phyloP scores from a whole-genome alignment of 1,140 invertebrate genomes.

The Zaprionus nigranus region DNA sequence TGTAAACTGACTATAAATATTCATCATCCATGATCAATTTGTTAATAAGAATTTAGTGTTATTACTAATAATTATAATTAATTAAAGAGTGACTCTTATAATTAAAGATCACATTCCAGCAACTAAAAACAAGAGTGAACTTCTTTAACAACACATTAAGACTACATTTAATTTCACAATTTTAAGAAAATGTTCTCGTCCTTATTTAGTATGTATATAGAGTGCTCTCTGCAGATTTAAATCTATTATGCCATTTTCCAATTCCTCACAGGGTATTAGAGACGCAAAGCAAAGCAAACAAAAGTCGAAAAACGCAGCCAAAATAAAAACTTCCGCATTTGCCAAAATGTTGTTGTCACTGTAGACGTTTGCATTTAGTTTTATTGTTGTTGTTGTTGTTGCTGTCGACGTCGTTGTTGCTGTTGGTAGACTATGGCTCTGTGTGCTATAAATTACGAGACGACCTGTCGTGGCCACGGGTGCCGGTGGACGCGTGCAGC shows the following conservation, averaged over 20 bases:
- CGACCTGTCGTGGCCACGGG: slow-evolving; percentile 52
- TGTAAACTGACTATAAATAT: too few species aligned
- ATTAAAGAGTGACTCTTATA: too few species aligned
- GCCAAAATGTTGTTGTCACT: slow-evolving; percentile 54
- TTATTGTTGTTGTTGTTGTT: slow-evolving; percentile 16
- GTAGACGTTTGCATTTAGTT: slow-evolving; percentile 15
- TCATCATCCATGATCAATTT: too few species aligned
- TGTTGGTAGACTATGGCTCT: slow-evolving; percentile 23
- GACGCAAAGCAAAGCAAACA: slow-evolving; percentile 34
- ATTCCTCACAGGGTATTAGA: slow-evolving; percentile 7
- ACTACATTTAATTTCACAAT: neutral
- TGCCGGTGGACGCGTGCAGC: slow-evolving; percentile 10
- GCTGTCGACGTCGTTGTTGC: slow-evolving; percentile 2
- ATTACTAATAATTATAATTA: too few species aligned
- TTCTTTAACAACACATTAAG: too few species aligned
- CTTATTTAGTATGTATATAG: too few species aligned
- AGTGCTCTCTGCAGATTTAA: neutral
- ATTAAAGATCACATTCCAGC: too few species aligned
- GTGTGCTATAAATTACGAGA: slow-evolving; percentile 72
- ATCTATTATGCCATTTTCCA: neutral
- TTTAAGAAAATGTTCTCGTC: too few species aligned
- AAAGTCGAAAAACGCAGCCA: slow-evolving; percentile 55
- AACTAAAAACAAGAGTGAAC: too few species aligned
- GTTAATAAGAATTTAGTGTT: too few species aligned
- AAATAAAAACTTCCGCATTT: slow-evolving; percentile 78